Conservation (phyloP, 53 echinoderm and acorn worm species). For the Antedon mediterranea region DNA sequence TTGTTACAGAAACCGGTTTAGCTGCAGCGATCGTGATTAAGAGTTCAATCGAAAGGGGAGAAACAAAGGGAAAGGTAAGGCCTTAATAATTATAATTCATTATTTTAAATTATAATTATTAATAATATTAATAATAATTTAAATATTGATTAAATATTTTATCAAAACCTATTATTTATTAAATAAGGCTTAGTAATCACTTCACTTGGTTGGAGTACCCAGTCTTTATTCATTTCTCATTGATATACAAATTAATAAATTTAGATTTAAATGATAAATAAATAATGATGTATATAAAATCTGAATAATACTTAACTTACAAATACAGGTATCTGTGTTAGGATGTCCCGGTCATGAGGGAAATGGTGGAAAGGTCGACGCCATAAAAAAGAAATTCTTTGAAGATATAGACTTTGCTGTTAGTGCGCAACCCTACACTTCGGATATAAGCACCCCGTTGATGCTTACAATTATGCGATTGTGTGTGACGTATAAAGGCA, state of each 20-base stretch:
- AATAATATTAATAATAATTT: no score
- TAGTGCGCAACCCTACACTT: slow-evolving; percentile 49
- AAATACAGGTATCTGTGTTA: slow-evolving; percentile 41
- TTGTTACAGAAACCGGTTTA: slow-evolving; percentile 46
- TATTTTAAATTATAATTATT: no score
- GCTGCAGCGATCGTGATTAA: slow-evolving; percentile 57
- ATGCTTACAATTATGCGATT: slow-evolving; percentile 68
- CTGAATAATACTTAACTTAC: background rate
- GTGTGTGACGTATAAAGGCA: slow-evolving; percentile 32
- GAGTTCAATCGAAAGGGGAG: slow-evolving; percentile 34
- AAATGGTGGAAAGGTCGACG: slow-evolving; percentile 58
- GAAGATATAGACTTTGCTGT: slow-evolving; percentile 58
- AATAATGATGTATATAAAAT: no score
- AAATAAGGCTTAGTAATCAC: no score
- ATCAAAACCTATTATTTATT: no score
- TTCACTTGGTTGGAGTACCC: no score
- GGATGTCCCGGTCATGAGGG: slow-evolving; percentile 62
- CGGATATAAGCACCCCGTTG: slow-evolving; percentile 41
- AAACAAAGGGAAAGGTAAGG: slow-evolving; percentile 37
- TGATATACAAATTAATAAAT: no score
- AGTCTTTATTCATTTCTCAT: no score
- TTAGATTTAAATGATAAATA: no score
- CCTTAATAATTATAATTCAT: no score
- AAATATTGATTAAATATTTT: no score
- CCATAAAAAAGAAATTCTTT: slow-evolving; percentile 43